Base-by-base conservation (phyloP, 1,140 invertebrate genomes). In the Lepidotrigona ventralis region DNA sequence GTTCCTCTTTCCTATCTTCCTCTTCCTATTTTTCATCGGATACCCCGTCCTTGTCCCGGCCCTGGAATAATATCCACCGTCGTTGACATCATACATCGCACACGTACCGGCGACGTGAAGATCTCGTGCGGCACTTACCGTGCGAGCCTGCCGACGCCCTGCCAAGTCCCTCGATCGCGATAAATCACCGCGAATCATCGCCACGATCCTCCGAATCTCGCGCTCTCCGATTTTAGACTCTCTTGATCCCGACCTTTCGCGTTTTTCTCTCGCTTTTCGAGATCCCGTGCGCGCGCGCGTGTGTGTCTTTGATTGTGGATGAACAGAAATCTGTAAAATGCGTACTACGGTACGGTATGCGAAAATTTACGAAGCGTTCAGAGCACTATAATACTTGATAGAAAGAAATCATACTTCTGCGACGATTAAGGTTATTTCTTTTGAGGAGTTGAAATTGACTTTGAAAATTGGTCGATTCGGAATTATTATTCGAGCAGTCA, bases 11-110 rank as follows among this genome's bases (percentile, higher is more conserved):
- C 68, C 66, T 74, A 68, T 76, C 79, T 63, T 70, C 68, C 60
- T 79, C 72, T 69, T 81, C 77, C 76, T 70, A 60, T 82, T 72
- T 87, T 60, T 85, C 71, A 11, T 5, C 56, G 75, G 33, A n/a
- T 29, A 56, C 29, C 39, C 53, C 70, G 63, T 71, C 71, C 83
- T 80, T 58, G 69, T 58, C 21, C 46, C 63, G 56, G 39, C 39
- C 39, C 39, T 79, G 76, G 66, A 88, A 88, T 88, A 88, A 88
- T 86, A 88, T 83, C 63, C 80, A 75, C 84, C 84, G 8, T 8
- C 39, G 58, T 88, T 88, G 88, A 89, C 88, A 88, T 89, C 87
- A 84, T 68, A 85, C 71, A 33, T 33, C 33, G 74, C 64, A 19
- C 78, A 85, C 81, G 71, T 84, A 86, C 23, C 53, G 17, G 26